A percentile compares a stretch with the other conserved stretches of the same genome.
Evolutionary conservation across 2,797 vertebrate genomes (phyloP).

Genomic region (Muraenolepis orangiensis): DNA sequence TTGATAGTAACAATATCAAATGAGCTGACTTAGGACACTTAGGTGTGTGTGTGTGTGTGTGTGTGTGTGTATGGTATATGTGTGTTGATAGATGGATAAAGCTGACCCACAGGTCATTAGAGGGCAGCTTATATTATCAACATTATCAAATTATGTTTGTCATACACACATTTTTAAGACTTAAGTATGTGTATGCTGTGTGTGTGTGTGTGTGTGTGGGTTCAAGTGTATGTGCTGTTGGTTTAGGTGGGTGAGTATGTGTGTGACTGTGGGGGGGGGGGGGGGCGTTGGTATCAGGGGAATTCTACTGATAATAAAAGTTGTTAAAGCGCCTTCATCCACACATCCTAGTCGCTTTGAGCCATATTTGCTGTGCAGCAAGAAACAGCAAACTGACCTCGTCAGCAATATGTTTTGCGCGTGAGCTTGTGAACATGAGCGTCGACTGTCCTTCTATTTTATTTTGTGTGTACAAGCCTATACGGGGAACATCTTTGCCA

Average conservation of each 20-base stretch:
- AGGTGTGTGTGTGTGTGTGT: neutral
- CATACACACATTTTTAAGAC: too few species aligned
- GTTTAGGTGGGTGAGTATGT: too few species aligned
- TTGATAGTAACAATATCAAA: constrained; percentile 22
- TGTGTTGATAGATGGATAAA: constrained; percentile 9
- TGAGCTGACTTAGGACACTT: neutral
- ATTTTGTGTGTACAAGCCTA: neutral
- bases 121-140: constrained; percentile 33
- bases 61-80: constrained; percentile 6
- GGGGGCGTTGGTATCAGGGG: neutral
- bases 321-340: neutral
- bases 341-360: neutral
- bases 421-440: neutral
- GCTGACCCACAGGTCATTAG: constrained; percentile 26
- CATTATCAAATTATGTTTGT: constrained; percentile 20
- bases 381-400: neutral
- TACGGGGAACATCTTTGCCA: too few species aligned
- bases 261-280: too few species aligned
- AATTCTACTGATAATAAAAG: neutral
- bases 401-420: neutral
- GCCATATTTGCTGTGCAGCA: neutral
- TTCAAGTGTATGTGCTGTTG: too few species aligned
- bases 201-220: too few species aligned
- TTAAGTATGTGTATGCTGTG: too few species aligned
- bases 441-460: too few species aligned